Evolutionary conservation across 1,140 invertebrate species (phyloP).

Genomic region (Zaprionus africanus): DNA sequence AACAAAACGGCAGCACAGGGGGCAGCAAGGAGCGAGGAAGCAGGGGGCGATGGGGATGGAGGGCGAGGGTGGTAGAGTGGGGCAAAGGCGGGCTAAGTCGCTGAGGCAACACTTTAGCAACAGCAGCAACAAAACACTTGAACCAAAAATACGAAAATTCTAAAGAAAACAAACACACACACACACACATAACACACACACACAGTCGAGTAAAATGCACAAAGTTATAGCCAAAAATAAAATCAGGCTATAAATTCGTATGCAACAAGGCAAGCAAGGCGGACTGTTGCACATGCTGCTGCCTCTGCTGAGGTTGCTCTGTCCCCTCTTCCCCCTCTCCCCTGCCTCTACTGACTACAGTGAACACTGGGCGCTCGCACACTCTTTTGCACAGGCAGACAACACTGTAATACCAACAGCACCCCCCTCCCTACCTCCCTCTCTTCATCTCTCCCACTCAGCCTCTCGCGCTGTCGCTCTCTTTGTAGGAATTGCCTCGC

Average conservation of each 20-base stretch:
- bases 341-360: constrained; percentile 9
- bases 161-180: constrained; percentile 44
- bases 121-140: constrained; percentile 35
- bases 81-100: not conserved
- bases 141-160: constrained; percentile 52
- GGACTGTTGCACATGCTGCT: constrained; percentile 38
- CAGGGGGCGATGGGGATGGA: no score
- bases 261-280: constrained; percentile 32
- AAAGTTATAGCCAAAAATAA: constrained; percentile 46
- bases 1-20: constrained; percentile 59
- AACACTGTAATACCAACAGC: not conserved
- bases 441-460: not conserved
- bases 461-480: not conserved
- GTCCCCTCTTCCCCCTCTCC: not conserved
- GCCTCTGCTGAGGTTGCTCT: constrained; percentile 13
- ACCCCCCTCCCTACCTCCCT: not conserved
- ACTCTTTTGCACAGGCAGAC: not conserved
- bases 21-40: not conserved
- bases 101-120: constrained; percentile 51
- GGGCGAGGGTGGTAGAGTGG: not conserved
- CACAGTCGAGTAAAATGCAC: constrained; percentile 15
- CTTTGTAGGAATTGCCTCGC: constrained; percentile 11
- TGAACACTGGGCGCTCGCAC: constrained; percentile 13
- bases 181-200: constrained; percentile 3
- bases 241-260: constrained; percentile 53